Percentiles rank a stretch among this genome's conserved stretches.
phyloP scores from a whole-genome alignment of 2,888 invertebrate species.

The Yponomeuta evonymella region DNA sequence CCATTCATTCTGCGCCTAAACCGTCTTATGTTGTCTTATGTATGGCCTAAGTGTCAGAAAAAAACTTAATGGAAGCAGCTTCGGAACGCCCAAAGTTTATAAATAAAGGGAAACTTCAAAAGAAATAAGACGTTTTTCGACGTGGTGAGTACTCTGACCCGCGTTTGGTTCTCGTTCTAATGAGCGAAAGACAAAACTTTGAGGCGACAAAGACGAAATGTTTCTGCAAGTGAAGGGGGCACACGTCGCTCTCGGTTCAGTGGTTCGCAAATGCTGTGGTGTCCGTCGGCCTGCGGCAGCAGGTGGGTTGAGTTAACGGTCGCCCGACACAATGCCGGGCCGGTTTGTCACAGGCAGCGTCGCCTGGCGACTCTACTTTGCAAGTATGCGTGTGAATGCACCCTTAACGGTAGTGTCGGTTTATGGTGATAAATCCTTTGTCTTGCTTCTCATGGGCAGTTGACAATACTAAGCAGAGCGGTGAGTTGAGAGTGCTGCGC shows the following conservation, averaged over 20 bases:
- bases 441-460: background rate
- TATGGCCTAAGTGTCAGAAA: no score
- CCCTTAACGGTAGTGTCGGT: slow-evolving; percentile 15
- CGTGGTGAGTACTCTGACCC: no score
- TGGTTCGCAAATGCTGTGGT: slow-evolving; percentile 30
- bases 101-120: no score
- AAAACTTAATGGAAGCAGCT: no score
- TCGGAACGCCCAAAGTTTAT: no score
- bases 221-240: slow-evolving; percentile 21
- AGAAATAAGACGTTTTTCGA: no score
- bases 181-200: background rate
- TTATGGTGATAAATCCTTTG: background rate
- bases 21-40: no score
- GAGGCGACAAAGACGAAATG: background rate
- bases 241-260: slow-evolving; percentile 65
- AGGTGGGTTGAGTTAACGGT: slow-evolving; percentile 71
- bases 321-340: slow-evolving; percentile 25
- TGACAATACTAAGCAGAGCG: no score
- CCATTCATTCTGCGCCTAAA: no score
- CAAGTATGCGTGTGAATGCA: slow-evolving; percentile 9
- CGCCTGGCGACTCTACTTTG: slow-evolving; percentile 3
- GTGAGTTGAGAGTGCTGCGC: no score
- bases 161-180: background rate
- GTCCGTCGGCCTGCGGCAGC: slow-evolving; percentile 36
- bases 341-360: slow-evolving; percentile 16